Conservation (phyloP, 2,113 vertebrate genomes). For the Corythoichthys intestinalis region DNA sequence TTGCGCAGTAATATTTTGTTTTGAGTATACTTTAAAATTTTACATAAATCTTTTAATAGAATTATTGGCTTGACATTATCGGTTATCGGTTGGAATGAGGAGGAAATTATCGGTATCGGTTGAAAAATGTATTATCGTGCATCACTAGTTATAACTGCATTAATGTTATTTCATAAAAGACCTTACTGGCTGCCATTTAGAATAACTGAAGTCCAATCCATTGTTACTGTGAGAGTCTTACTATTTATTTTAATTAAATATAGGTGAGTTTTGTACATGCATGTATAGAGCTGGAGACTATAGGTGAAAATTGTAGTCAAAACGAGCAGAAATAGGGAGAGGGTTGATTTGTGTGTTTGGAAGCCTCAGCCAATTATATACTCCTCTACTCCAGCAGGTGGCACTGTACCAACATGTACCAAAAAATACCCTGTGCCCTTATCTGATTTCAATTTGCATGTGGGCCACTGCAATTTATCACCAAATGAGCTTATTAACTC, state of each 20-base stretch:
- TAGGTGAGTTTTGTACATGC: constrained; percentile 39
- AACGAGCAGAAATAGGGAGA: neutral
- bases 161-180: too few species aligned
- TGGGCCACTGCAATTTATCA: constrained; percentile 21
- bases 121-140: too few species aligned
- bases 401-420: constrained; percentile 41
- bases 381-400: constrained; percentile 58
- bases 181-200: too few species aligned
- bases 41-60: too few species aligned
- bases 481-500: constrained; percentile 9
- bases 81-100: too few species aligned
- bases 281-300: neutral
- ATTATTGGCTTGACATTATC: too few species aligned
- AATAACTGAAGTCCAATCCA: too few species aligned
- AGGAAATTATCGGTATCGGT: too few species aligned
- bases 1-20: too few species aligned
- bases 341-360: neutral
- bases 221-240: neutral
- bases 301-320: neutral
- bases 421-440: neutral
- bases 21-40: too few species aligned
- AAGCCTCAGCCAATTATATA: neutral
- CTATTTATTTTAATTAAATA: constrained; percentile 2
- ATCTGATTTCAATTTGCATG: constrained; percentile 2
- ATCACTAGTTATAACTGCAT: too few species aligned